Evolutionary conservation across 23 tunicate genomes (phyloP).

Genomic region (Ascidia mentula): DNA sequence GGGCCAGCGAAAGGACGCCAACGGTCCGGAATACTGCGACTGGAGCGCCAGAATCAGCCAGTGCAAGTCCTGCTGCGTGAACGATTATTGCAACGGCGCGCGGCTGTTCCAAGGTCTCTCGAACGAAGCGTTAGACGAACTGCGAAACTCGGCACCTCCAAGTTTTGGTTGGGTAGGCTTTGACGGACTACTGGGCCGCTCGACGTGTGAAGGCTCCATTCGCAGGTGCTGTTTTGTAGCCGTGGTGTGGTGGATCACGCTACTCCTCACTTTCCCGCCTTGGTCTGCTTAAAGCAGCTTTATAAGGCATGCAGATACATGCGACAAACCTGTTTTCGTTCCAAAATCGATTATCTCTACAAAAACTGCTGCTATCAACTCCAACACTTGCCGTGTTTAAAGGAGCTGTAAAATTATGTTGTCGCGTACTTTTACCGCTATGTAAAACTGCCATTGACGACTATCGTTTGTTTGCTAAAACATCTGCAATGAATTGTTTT

Average conservation of each 20-base stretch:
- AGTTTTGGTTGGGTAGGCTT: neutral
- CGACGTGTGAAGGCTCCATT: neutral
- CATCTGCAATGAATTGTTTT: no score
- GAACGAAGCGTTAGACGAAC: neutral
- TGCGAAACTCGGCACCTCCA: neutral
- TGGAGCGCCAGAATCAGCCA: slow-evolving; percentile 22
- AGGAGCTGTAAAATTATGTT: no score
- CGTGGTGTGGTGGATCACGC: slow-evolving; percentile 3
- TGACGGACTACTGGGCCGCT: neutral
- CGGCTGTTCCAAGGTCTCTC: neutral
- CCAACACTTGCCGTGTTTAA: no score
- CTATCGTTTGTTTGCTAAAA: no score
- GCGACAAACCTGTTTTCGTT: no score
- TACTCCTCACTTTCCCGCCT: slow-evolving; percentile 11
- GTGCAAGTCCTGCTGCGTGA: slow-evolving; percentile 40
- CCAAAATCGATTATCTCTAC: no score
- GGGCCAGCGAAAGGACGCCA: slow-evolving; percentile 23
- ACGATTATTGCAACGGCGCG: slow-evolving; percentile 36
- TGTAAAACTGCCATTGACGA: no score
- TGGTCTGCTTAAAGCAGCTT: no score
- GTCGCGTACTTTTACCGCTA: no score
- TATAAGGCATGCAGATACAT: no score
- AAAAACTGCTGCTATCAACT: no score
- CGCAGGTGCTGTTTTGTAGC: neutral
- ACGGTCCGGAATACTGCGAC: slow-evolving; percentile 30